Evolutionary conservation across 2,888 invertebrate genomes (phyloP).

Genomic region (Chymomyza fuscimana): DNA sequence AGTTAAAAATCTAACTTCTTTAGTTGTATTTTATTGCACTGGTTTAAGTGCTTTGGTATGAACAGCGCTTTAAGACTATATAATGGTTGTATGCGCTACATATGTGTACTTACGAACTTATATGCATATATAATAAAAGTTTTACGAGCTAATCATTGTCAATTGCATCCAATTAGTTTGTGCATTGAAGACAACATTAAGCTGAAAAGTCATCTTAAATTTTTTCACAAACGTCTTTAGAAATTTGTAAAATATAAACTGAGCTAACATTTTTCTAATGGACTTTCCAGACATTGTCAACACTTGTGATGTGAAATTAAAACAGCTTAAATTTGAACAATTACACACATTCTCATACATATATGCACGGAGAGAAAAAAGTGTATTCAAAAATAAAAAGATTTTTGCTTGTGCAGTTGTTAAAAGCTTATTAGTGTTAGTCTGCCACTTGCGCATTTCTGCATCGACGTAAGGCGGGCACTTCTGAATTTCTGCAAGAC

Average conservation of each 20-base stretch:
- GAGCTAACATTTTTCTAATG: slow-evolving; percentile 56
- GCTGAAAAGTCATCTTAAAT: background rate
- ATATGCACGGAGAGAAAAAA: background rate
- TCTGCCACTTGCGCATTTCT: too few relatives aligned
- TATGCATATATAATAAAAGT: too few relatives aligned
- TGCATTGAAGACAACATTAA: background rate
- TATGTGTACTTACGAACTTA: too few relatives aligned
- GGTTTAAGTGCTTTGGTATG: background rate
- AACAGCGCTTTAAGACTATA: background rate
- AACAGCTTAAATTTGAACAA: slow-evolving; percentile 48
- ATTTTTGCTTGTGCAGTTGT: too few relatives aligned
- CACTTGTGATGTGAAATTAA: slow-evolving; percentile 38
- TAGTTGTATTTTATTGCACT: background rate
- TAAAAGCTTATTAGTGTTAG: too few relatives aligned
- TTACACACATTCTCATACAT: slow-evolving; percentile 1
- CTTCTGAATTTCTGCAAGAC: too few relatives aligned
- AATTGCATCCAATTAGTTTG: too few relatives aligned
- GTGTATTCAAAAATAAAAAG: too few relatives aligned
- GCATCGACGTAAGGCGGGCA: too few relatives aligned
- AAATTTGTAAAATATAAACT: background rate
- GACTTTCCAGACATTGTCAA: slow-evolving; percentile 44
- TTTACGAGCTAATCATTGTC: background rate
- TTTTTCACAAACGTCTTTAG: background rate
- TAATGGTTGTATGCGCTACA: background rate
- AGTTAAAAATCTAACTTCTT: background rate